phyloP scores from a whole-genome alignment of 1,140 invertebrate species.

The Augochlora pura region DNA sequence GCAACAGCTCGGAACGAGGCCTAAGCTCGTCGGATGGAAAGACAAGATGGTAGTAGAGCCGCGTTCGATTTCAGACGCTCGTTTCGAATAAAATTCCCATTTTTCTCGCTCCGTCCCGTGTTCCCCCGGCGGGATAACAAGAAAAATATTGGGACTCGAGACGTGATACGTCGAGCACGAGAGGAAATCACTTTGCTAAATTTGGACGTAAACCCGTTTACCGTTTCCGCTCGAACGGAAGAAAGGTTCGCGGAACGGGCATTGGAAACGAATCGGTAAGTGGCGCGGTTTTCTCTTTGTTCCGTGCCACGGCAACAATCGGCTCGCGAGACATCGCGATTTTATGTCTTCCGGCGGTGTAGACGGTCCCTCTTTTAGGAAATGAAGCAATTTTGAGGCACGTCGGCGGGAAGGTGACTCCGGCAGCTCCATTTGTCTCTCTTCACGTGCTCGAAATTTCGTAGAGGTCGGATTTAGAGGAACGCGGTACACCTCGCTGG shows the following conservation, averaged over 20 bases:
- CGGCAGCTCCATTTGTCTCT: background rate
- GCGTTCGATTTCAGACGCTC: conserved; percentile 3
- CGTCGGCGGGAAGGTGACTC: conserved; percentile 6
- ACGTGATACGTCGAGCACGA: background rate
- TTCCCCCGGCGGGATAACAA: background rate
- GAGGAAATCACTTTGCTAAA: background rate
- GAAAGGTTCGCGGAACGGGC: background rate
- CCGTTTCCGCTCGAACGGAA: background rate
- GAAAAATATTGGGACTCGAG: background rate
- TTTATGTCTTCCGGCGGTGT: conserved; percentile 1
- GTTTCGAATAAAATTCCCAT: background rate
- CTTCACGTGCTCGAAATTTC: conserved; percentile 36
- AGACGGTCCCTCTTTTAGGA: conserved; percentile 11
- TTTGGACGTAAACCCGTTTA: background rate
- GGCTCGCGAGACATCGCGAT: conserved; percentile 11
- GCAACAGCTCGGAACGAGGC: background rate
- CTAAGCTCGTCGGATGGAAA: background rate
- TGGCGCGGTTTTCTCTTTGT: conserved; percentile 1
- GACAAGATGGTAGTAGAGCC: conserved; percentile 1
- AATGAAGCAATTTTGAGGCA: conserved; percentile 50
- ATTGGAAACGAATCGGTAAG: conserved; percentile 18
- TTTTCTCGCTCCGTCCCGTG: too few relatives aligned
- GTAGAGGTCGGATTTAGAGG: conserved; percentile 37
- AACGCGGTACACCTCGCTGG: conserved; percentile 10
- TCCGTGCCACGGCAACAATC: background rate